Percentiles rank a stretch among this genome's conserved stretches.
phyloP scores from a whole-genome alignment of 2,888 invertebrate species.

The Actias luna region DNA sequence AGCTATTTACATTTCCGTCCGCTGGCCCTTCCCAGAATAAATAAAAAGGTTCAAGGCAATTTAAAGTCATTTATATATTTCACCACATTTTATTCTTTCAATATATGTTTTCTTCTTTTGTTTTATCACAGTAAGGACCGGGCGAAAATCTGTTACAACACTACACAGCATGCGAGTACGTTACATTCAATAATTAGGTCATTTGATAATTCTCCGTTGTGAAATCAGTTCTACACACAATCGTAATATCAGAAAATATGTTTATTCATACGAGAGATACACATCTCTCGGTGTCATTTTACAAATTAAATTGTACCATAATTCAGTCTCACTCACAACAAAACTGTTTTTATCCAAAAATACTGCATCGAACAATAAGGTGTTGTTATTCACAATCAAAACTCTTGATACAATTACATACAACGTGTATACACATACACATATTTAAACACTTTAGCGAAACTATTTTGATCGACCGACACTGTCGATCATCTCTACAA shows the following conservation, averaged over 20 bases:
- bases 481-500: constrained; percentile 71
- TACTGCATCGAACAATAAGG: constrained; percentile 74
- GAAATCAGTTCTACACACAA: constrained; percentile 45
- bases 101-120: constrained; percentile 40
- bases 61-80: constrained; percentile 52
- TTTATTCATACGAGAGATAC: constrained; percentile 46
- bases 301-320: constrained; percentile 73
- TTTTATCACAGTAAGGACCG: constrained; percentile 78
- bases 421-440: constrained; percentile 35
- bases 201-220: constrained; percentile 47
- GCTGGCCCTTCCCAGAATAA: constrained; percentile 63
- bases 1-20: constrained; percentile 76
- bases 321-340: constrained; percentile 78
- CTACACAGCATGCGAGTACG: constrained; percentile 75
- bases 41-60: constrained; percentile 65
- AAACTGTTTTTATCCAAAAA: constrained; percentile 72
- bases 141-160: constrained; percentile 79
- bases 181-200: constrained; percentile 67
- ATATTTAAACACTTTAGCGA: constrained; percentile 42
- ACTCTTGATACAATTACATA: constrained; percentile 51
- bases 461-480: constrained; percentile 75
- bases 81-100: constrained; percentile 52
- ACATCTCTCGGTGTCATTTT: constrained; percentile 56
- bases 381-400: constrained; percentile 48
- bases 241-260: constrained; percentile 68